Evolutionary conservation across 2,888 invertebrate genomes (phyloP), one percentile per base, ranked within the genome.

Genomic region (Melinopterus prodromus): DNA sequence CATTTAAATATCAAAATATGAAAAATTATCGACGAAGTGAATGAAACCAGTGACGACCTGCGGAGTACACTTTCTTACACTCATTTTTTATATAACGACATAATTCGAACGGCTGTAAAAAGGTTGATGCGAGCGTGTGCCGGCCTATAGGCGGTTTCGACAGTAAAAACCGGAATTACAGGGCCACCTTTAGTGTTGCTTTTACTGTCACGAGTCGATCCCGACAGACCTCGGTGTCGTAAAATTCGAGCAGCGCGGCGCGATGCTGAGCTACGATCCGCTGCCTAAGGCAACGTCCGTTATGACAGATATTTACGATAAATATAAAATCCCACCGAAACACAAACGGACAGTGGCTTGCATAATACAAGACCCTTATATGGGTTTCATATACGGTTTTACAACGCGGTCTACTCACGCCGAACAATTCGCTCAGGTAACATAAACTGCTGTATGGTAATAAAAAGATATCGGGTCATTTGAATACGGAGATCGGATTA

Each of bases 181-280:
- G 53, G 53, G 53, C 7, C 53, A 53, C 53, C 53, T 53, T 53
- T 53, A 53, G 53, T 53, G 53, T 53, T 53, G 53, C 53, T 53
- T 53, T 53, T 53, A 53, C 53, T 53, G 53, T 53, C 53, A 53
- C 53, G 53, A 53, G 53, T 53, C 53, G 53, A 53, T 53, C 53
- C 53, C 53, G 53, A 53, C 53, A 53, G 53, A 53, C 53, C 53
- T 53, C 53, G 53, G 9, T 12, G 53, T 53, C 53, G 53, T 53
- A 53, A 53, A 53, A 53, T 53, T 26, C 26, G 2, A 26, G 53
- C 12, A 7, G 1, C 53, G 53, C 53, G 53, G 53, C 5, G 53
- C 26, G 26, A 26, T 26, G 26, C 26, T 26, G 26, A 26, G 53
- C 12, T 12, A 12, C 53, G 53, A 53, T 9, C 53, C 53, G 53